These are phyloP conservation scores for Balearica regulorum DNA, from an alignment of 2,797 vertebrate species.

Conservation along the genomic window DNA sequence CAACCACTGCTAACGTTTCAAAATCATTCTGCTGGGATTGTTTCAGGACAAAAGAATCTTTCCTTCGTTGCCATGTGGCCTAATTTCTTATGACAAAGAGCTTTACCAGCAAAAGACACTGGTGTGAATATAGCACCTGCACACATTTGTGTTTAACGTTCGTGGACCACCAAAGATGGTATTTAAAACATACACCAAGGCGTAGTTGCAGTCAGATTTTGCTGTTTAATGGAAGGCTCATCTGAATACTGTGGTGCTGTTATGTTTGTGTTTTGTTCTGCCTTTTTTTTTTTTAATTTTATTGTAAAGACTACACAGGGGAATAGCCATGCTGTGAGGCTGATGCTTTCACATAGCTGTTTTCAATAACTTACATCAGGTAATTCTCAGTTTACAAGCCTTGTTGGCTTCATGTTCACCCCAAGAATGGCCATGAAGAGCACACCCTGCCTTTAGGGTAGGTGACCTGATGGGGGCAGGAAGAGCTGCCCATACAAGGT, in stretches of 20 bases:
- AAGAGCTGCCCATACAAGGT: not conserved
- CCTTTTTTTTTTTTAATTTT: not conserved
- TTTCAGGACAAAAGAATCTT: constrained; percentile 16
- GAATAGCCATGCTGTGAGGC: not conserved
- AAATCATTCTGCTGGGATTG: constrained; percentile 22
- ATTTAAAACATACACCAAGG: not conserved
- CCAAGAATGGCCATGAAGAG: not conserved
- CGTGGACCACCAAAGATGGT: not conserved
- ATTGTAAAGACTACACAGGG: not conserved
- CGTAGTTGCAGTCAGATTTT: not conserved
- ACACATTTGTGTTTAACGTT: not conserved
- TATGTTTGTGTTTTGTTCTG: not conserved
- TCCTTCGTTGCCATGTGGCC: constrained; percentile 14
- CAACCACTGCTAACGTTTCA: not conserved
- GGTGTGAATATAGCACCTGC: not conserved
- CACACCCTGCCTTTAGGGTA: not conserved
- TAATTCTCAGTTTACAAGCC: not conserved
- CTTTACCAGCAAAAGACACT: not conserved
- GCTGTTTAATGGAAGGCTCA: not conserved
- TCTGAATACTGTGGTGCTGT: not conserved
- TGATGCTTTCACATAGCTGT: not conserved
- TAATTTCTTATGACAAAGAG: constrained; percentile 45
- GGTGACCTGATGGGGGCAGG: not conserved
- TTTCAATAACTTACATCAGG: not conserved
- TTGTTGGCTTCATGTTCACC: not conserved